These are phyloP conservation scores for Adrianichthys oophorus DNA, from an alignment of 2,797 vertebrate genomes.

Conservation along the genomic window DNA sequence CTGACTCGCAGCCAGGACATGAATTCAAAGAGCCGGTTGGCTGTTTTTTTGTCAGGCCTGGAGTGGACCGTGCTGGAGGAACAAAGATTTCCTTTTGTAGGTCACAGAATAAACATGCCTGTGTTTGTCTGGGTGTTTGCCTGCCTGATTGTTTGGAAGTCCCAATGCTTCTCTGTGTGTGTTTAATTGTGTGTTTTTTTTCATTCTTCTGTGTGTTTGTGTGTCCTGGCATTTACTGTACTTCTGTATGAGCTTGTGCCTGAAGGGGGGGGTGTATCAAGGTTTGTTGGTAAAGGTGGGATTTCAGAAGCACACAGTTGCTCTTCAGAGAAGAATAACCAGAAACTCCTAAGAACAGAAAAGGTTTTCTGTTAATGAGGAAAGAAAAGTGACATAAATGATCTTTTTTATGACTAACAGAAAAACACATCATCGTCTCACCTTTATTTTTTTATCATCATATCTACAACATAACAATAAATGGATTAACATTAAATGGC, in stretches of 20 bases:
- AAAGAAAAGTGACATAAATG: neutral
- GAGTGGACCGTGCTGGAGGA: constrained; percentile 2
- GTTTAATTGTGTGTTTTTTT: neutral
- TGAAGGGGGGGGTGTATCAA: constrained; percentile 40
- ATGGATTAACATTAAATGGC: no score
- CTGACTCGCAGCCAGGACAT: constrained; percentile 32
- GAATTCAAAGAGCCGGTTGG: constrained; percentile 52
- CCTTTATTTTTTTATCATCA: no score
- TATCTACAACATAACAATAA: no score
- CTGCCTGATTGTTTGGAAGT: constrained; percentile 31
- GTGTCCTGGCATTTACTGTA: constrained; percentile 13
- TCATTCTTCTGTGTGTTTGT: constrained; percentile 7
- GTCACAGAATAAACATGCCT: constrained; percentile 17
- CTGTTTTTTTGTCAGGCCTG: constrained; percentile 43
- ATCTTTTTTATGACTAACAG: neutral
- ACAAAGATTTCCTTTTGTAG: constrained; percentile 11
- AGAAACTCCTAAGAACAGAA: no score
- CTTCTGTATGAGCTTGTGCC: constrained; percentile 23
- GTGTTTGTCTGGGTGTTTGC: constrained; percentile 49
- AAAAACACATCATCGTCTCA: neutral
- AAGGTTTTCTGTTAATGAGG: neutral
- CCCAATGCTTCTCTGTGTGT: constrained; percentile 15
- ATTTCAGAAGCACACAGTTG: constrained; percentile 54
- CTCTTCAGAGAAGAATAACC: no score
- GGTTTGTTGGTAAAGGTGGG: constrained; percentile 65